Conservation (phyloP, 2,797 vertebrate species). For the Danio albolineatus region DNA sequence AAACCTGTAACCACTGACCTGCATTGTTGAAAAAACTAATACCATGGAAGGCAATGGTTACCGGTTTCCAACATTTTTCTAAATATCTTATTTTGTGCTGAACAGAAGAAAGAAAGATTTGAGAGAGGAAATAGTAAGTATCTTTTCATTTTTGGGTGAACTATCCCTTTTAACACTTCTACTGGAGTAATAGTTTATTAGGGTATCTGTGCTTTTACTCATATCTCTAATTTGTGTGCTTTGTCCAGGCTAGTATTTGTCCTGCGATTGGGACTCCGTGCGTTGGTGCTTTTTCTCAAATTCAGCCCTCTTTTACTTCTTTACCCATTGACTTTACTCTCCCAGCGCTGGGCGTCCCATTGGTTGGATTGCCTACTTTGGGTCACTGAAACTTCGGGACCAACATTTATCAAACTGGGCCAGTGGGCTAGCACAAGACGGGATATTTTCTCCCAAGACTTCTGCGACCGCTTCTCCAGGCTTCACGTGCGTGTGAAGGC, state of each 20-base stretch:
- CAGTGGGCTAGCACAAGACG: conserved; percentile 96
- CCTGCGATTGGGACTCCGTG: conserved; percentile 79
- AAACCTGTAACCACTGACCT: no score
- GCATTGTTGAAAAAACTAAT: no score
- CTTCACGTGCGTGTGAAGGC: conserved; percentile 87
- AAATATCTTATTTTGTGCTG: no score
- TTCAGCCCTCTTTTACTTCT: conserved; percentile 88
- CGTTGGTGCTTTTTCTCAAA: conserved; percentile 83
- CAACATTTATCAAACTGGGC: conserved; percentile 91
- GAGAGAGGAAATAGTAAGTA: no score
- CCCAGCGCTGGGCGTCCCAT: conserved; percentile 65
- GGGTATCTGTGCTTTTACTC: no score
- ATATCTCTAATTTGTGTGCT: no score
- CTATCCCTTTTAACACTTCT: no score
- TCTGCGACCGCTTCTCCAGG: conserved; percentile 88
- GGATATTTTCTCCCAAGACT: conserved; percentile 89
- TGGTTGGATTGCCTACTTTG: conserved; percentile 88
- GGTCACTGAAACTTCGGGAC: conserved; percentile 89
- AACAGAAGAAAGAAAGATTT: no score
- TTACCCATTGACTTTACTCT: conserved; percentile 83
- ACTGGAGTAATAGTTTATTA: no score
- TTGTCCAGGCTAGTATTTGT: conserved; percentile 64
- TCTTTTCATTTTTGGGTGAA: no score
- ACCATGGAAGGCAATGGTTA: no score
- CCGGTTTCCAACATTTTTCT: no score